Conservation (phyloP, 2,888 invertebrate species). For the Thelaira solivaga region DNA sequence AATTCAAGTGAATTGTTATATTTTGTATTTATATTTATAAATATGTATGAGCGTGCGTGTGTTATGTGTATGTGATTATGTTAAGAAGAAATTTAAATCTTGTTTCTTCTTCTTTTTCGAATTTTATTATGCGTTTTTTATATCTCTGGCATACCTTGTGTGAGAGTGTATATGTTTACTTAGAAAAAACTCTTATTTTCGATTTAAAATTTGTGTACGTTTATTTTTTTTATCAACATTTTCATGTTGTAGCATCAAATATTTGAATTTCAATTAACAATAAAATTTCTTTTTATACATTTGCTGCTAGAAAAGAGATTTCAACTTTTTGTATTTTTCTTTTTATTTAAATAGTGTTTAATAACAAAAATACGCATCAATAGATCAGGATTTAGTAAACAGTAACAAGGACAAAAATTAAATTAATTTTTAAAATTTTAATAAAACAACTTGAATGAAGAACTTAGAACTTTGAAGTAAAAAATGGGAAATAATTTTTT, state of each 20-base stretch:
- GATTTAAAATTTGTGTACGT: background rate
- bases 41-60: background rate
- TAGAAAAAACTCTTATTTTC: constrained; percentile 14
- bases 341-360: background rate
- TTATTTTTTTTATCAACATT: constrained; percentile 38
- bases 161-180: background rate
- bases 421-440: no score
- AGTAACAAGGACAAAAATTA: no score
- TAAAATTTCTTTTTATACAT: constrained; percentile 15
- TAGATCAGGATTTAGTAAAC: no score
- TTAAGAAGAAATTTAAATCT: background rate
- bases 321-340: background rate
- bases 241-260: constrained; percentile 32
- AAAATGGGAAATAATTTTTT: no score
- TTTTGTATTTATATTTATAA: no score
- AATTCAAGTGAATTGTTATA: no score
- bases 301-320: constrained; percentile 5
- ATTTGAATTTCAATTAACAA: constrained; percentile 53
- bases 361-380: background rate
- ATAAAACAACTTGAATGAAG: no score
- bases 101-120: no score
- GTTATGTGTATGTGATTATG: background rate
- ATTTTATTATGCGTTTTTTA: background rate
- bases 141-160: background rate
- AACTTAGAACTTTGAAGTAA: no score